Base-by-base conservation (phyloP, 92 coral and sea anemone genomes). In the Hydrozoanthus gracilis region DNA sequence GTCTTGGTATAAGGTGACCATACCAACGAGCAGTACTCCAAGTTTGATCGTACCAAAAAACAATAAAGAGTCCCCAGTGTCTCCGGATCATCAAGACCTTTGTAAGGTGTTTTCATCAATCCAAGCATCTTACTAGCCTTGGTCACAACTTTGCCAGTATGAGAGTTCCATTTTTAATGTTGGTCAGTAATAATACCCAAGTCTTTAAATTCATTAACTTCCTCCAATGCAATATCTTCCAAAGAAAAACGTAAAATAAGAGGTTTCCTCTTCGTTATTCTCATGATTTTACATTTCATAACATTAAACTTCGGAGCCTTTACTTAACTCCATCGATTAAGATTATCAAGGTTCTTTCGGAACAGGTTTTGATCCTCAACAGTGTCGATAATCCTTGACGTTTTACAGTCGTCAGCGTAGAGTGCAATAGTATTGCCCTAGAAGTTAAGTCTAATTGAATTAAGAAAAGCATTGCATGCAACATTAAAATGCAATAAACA, bases 11-110 rank as follows among this genome's bases (percentile, higher is more conserved):
- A 60, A 11, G 66, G 66, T 11, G 3, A 84, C 88, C 88, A 84
- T 74, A 84, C 76, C n/a, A 84, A n/a, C 45, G 86, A 87, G 85
- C 86, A 78, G 85, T 78, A 87, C 79, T 87, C 89, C 73, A 87
- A 87, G 68, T 87, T 87, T 11, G 86, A 87, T 61, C 64, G 50
- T 78, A 87, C 86, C 51, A 87, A 62, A 77, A 61, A 70, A 78
- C 89, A 86, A 76, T 78, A 87, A 58, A 56, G 85, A 49, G 85
- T 65, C 55, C 86, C 45, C 85, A 87, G 85, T 47, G 89, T 87
- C 77, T 77, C 65, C 62, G 18, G 89, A 65, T 78, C 86, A 48
- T 78, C 89, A 78, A 87, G 61, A 87, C 73, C 89, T 78, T 60
- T 87, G 58, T 84, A 77, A 9, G 89, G 35, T 76, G 6, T 76